These are phyloP conservation scores for Muraenolepis orangiensis DNA, from an alignment of 2,797 vertebrate genomes.

Conservation along the genomic window DNA sequence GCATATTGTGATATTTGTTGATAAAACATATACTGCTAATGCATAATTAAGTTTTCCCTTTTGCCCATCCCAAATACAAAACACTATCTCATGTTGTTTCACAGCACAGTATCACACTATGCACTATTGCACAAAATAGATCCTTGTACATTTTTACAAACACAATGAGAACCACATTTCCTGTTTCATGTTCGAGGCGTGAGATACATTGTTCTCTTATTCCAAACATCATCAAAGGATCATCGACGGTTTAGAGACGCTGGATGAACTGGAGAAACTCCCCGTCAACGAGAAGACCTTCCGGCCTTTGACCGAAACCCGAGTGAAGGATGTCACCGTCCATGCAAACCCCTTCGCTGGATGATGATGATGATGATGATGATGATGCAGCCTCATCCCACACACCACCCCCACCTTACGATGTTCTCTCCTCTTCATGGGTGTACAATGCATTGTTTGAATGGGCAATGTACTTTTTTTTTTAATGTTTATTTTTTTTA, in stretches of 20 bases:
- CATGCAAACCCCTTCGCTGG: slow-evolving; percentile 95
- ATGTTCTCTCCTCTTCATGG: neutral
- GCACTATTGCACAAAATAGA: neutral
- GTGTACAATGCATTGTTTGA: neutral
- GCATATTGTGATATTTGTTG: neutral
- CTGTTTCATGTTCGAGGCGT: neutral
- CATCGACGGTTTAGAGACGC: slow-evolving; percentile 93
- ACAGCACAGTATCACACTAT: neutral
- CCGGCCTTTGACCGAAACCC: slow-evolving; percentile 87
- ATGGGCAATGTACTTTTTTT: neutral
- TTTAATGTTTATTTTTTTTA: neutral
- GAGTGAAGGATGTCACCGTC: slow-evolving; percentile 90
- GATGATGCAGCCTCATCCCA: neutral
- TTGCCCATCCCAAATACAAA: no score
- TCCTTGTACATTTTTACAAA: neutral
- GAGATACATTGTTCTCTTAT: neutral
- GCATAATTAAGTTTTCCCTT: no score
- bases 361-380: slow-evolving; percentile 45
- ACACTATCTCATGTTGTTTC: neutral
- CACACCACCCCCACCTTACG: no score
- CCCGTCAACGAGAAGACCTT: slow-evolving; percentile 96
- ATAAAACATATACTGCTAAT: neutral
- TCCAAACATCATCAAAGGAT: slow-evolving; percentile 75
- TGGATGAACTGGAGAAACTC: slow-evolving; percentile 96
- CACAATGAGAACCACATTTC: neutral